These are phyloP conservation scores for Parochlus steinenii DNA, from an alignment of 2,888 invertebrate species.

Conservation along the genomic window DNA sequence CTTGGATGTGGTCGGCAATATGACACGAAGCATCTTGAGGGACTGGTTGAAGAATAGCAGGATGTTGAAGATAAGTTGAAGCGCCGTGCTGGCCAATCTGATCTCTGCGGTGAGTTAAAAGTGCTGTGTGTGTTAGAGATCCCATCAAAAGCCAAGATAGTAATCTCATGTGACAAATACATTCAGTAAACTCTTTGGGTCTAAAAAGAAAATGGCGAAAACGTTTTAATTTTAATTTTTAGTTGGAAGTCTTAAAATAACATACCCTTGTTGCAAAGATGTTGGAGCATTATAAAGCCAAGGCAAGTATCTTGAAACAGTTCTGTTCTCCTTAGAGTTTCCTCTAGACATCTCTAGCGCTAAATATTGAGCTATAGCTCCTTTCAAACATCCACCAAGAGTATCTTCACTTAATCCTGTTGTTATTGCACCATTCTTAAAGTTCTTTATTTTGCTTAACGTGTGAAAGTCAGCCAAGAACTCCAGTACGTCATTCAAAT, in stretches of 20 bases:
- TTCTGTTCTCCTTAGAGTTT: conserved; percentile 66
- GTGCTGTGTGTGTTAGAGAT: conserved; percentile 74
- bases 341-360: conserved; percentile 87
- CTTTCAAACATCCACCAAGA: conserved; percentile 88
- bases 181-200: conserved; percentile 87
- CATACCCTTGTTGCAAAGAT: conserved; percentile 63
- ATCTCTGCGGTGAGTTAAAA: conserved; percentile 26
- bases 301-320: conserved; percentile 66
- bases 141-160: conserved; percentile 93
- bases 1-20: conserved; percentile 92
- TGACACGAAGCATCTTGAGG: conserved; percentile 93
- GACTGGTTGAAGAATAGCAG: conserved; percentile 57
- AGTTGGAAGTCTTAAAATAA: conserved; percentile 7
- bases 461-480: conserved; percentile 94
- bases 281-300: conserved; percentile 79
- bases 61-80: conserved; percentile 12
- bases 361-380: conserved; percentile 83
- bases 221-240: conserved; percentile 7
- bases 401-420: conserved; percentile 86
- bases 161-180: conserved; percentile 83
- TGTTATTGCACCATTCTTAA: conserved; percentile 44
- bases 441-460: conserved; percentile 84
- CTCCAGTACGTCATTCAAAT: conserved; percentile 83
- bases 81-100: conserved; percentile 18
- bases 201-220: conserved; percentile 7